These are phyloP conservation scores for Eupithecia tripunctaria DNA, from an alignment of 2,888 invertebrate species.

Conservation along the genomic window DNA sequence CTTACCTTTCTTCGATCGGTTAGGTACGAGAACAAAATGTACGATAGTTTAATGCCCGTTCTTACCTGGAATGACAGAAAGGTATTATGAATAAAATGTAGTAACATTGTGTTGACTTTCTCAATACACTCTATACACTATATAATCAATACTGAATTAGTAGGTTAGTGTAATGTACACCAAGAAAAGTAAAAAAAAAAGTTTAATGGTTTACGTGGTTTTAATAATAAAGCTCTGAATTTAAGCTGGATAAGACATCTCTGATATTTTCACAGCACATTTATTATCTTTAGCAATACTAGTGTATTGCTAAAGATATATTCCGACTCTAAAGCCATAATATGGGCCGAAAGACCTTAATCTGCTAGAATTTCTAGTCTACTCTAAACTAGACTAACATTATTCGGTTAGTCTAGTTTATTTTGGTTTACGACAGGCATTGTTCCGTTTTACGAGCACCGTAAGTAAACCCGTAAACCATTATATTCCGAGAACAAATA, in stretches of 20 bases:
- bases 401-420: conserved; percentile 10
- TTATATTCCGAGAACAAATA: conserved; percentile 27
- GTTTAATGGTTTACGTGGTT: not conserved
- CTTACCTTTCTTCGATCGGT: conserved; percentile 37
- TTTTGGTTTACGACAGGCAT: conserved; percentile 20
- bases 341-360: not conserved
- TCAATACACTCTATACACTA: conserved; percentile 5
- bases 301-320: no score
- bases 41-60: conserved; percentile 36
- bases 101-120: not conserved
- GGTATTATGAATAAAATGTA: conserved; percentile 13
- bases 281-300: no score
- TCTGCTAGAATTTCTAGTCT: conserved; percentile 3
- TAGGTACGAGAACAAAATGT: conserved; percentile 18
- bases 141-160: no score
- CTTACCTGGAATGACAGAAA: conserved; percentile 67
- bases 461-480: conserved; percentile 31
- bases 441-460: conserved; percentile 29
- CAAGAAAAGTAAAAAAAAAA: not conserved
- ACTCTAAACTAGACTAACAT: not conserved
- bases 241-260: not conserved
- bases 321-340: no score
- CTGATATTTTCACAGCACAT: no score
- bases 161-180: no score
- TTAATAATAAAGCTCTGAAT: not conserved